A percentile compares a stretch with the other conserved stretches of the same genome.
Evolutionary conservation across 2,797 vertebrate genomes (phyloP).

Genomic region (Acrocephalus scirpaceus): DNA sequence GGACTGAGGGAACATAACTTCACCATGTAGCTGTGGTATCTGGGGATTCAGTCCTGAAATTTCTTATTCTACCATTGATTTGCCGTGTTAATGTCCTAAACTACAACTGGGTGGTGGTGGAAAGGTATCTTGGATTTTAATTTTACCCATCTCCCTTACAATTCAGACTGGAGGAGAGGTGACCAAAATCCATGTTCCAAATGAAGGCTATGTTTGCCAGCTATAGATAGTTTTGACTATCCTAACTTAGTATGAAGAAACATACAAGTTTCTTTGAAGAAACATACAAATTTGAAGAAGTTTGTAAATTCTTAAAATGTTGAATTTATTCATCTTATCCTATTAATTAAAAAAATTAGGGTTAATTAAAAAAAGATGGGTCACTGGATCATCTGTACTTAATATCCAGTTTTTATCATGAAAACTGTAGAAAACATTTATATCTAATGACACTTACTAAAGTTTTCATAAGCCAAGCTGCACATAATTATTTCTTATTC

Average conservation of each 20-base stretch:
- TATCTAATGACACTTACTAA: neutral
- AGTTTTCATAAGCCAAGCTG: neutral
- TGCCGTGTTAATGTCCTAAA: neutral
- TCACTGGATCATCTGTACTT: neutral
- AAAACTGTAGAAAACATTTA: neutral
- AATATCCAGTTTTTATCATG: neutral
- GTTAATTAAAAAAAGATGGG: too few relatives aligned
- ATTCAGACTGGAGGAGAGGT: neutral
- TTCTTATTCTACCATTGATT: neutral
- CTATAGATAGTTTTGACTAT: neutral
- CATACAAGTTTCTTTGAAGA: neutral
- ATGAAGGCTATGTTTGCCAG: neutral
- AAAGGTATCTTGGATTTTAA: neutral
- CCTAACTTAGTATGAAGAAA: neutral
- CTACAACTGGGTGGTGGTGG: neutral
- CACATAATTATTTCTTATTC: neutral
- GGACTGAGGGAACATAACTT: neutral
- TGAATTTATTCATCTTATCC: neutral
- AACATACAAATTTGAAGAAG: neutral
- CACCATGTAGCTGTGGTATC: neutral
- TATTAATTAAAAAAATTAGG: neutral
- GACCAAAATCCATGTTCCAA: neutral
- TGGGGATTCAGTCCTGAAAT: neutral
- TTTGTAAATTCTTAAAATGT: neutral
- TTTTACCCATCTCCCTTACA: neutral